Percentiles rank a stretch among this genome's conserved stretches.
Conservation (phyloP, 1,140 invertebrate species). For the Myzus persicae region DNA sequence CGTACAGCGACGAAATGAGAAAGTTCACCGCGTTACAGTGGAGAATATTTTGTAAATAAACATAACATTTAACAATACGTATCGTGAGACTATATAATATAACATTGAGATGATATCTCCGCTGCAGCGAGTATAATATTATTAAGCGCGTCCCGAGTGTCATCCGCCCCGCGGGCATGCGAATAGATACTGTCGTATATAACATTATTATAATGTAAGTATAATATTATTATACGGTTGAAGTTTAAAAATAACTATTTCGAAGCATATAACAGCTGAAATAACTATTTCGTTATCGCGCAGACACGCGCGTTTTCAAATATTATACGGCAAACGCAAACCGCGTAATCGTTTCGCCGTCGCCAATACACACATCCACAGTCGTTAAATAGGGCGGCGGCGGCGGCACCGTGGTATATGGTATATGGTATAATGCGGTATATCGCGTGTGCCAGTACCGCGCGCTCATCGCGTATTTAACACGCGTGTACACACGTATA, state of each 20-base stretch:
- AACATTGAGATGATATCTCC: background rate
- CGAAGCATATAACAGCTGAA: background rate
- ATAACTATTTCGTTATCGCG: constrained; percentile 29
- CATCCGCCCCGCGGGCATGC: too few species aligned
- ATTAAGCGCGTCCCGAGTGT: background rate
- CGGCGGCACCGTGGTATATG: background rate
- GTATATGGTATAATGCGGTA: too few species aligned
- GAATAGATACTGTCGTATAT: background rate
- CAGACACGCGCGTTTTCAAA: background rate
- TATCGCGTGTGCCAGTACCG: too few species aligned
- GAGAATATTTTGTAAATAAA: background rate
- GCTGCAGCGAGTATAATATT: background rate
- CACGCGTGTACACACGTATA: background rate
- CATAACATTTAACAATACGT: background rate
- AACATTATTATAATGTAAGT: background rate
- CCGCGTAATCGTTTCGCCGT: background rate
- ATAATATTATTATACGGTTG: background rate
- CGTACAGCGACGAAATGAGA: background rate
- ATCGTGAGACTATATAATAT: background rate
- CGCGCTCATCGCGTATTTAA: background rate
- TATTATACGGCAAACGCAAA: background rate
- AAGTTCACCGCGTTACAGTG: background rate
- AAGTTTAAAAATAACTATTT: background rate
- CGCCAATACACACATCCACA: background rate
- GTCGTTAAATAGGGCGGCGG: background rate